A percentile compares a stretch with the other conserved stretches of the same genome.
phyloP scores from a whole-genome alignment of 2,797 vertebrate species.

The Dipus sagitta region DNA sequence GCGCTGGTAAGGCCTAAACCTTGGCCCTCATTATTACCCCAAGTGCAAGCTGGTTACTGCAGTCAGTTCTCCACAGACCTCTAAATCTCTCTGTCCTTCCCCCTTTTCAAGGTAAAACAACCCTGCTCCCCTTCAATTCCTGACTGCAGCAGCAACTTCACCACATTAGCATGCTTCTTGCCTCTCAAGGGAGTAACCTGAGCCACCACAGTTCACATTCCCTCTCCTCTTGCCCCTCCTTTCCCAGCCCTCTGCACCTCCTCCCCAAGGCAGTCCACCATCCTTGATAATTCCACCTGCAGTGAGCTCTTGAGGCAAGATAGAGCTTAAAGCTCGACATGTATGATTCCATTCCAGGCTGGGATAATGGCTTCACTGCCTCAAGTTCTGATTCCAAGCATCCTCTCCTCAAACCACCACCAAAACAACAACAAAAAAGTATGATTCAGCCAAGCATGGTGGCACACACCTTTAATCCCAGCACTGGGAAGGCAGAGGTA shows the following conservation, averaged over 20 bases:
- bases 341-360: background rate
- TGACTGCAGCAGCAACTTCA: background rate
- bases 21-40: background rate
- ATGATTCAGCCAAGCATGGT: too few species aligned
- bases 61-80: background rate
- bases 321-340: background rate
- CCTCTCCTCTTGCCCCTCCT: background rate
- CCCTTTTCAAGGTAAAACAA: background rate
- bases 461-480: too few species aligned
- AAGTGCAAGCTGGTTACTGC: background rate
- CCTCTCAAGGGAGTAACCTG: background rate
- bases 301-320: background rate
- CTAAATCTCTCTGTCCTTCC: background rate
- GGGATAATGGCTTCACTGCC: background rate
- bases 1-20: background rate
- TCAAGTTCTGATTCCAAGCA: background rate
- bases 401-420: background rate
- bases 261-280: background rate
- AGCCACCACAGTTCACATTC: background rate
- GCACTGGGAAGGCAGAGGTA: too few species aligned
- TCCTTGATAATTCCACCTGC: background rate
- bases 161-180: background rate
- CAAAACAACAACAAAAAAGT: too few species aligned
- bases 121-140: background rate
- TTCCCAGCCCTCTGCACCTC: background rate